Evolutionary conservation across 1,140 invertebrate genomes (phyloP).

Genomic region (Bemisia tabaci): DNA sequence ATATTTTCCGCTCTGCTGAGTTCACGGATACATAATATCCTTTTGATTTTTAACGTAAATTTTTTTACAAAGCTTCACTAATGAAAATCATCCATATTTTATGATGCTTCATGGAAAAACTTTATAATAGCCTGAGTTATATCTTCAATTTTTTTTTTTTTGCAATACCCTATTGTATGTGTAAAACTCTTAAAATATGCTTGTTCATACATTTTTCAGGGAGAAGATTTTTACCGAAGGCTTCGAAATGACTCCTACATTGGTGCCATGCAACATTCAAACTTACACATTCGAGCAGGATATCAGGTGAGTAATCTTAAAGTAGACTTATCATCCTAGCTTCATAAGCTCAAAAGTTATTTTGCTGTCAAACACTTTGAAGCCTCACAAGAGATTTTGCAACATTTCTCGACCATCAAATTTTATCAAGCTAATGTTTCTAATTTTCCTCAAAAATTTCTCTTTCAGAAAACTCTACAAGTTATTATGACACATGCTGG

Average conservation of each 20-base stretch:
- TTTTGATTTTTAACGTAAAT: too few species aligned
- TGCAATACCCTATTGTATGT: slow-evolving; percentile 1
- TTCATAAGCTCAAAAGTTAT: too few species aligned
- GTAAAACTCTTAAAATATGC: not conserved
- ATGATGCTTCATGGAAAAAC: too few species aligned
- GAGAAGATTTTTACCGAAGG: slow-evolving; percentile 18
- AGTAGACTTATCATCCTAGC: too few species aligned
- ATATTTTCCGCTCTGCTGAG: slow-evolving; percentile 23
- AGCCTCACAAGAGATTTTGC: too few species aligned
- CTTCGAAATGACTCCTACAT: slow-evolving; percentile 69
- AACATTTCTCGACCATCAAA: too few species aligned
- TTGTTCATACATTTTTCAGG: slow-evolving; percentile 9
- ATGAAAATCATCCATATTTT: too few species aligned
- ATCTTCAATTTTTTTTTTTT: too few species aligned
- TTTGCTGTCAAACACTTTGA: too few species aligned
- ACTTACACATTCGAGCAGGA: slow-evolving; percentile 60
- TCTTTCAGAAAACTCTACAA: slow-evolving; percentile 72
- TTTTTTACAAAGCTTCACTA: too few species aligned
- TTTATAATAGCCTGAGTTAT: too few species aligned
- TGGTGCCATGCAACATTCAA: slow-evolving; percentile 62
- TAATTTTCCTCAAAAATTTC: slow-evolving; percentile 8
- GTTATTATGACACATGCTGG: slow-evolving; percentile 91
- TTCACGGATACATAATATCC: slow-evolving; percentile 27
- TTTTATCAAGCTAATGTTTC: too few species aligned
- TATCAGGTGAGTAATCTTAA: slow-evolving; percentile 39